phyloP scores from a whole-genome alignment of 2,888 invertebrate genomes.

The Pherbina coryleti region DNA sequence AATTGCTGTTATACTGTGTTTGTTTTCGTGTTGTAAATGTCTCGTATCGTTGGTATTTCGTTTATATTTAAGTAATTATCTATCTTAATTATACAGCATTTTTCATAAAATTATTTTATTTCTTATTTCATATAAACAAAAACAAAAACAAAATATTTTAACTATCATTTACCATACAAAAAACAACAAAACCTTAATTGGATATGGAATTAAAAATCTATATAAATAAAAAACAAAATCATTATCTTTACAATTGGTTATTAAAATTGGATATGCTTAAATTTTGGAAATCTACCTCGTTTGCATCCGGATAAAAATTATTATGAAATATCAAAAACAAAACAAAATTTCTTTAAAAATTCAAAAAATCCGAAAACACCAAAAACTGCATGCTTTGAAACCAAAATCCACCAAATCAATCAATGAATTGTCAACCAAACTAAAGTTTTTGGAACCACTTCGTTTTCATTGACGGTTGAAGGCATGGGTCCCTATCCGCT shows the following conservation, averaged over 20 bases:
- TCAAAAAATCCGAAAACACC: slow-evolving; percentile 41
- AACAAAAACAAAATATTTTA: slow-evolving; percentile 26
- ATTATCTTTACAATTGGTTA: too few relatives aligned
- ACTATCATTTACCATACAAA: slow-evolving; percentile 52
- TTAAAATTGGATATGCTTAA: slow-evolving; percentile 21
- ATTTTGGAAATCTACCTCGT: slow-evolving; percentile 49
- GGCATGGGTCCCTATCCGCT: slow-evolving; percentile 71
- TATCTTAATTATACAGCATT: background rate
- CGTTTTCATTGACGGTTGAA: slow-evolving; percentile 71
- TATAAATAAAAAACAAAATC: too few relatives aligned
- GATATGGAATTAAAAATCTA: slow-evolving; percentile 31
- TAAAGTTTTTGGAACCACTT: slow-evolving; percentile 70
- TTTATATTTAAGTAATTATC: background rate
- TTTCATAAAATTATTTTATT: background rate
- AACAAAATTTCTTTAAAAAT: slow-evolving; percentile 42
- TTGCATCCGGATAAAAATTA: slow-evolving; percentile 49
- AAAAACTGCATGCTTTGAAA: slow-evolving; percentile 46
- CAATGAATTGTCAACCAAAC: slow-evolving; percentile 52
- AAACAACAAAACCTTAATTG: slow-evolving; percentile 44
- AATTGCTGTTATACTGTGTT: background rate
- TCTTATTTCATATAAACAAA: slow-evolving; percentile 33
- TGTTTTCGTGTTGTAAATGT: background rate
- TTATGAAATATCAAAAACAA: slow-evolving; percentile 38
- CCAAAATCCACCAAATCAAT: slow-evolving; percentile 49
- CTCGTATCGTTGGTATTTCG: background rate